Conservation (phyloP, 2,797 vertebrate species). For the Hippocampus kuda region DNA sequence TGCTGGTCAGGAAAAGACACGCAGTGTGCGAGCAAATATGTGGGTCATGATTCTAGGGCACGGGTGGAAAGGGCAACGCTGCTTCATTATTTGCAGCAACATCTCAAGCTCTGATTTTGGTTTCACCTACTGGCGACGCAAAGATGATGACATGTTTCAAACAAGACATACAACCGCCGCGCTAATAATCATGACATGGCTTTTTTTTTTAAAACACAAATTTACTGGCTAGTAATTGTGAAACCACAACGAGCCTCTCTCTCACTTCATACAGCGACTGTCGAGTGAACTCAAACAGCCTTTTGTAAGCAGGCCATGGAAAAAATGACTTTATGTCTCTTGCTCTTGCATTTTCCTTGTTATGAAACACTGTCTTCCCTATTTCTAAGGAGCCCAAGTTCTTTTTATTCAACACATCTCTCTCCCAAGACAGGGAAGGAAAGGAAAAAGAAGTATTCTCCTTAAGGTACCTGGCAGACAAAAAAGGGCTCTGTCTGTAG, state of each 20-base stretch:
- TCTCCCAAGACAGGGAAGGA: slow-evolving; percentile 7
- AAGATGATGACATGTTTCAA: slow-evolving; percentile 9
- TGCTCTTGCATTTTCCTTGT: slow-evolving; percentile 51
- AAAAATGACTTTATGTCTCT: slow-evolving; percentile 58
- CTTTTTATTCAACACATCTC: slow-evolving; percentile 12
- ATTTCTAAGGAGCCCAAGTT: slow-evolving; percentile 23
- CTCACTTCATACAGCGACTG: slow-evolving; percentile 16
- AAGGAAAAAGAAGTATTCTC: slow-evolving; percentile 11
- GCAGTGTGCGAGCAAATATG: slow-evolving; percentile 55
- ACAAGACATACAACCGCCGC: slow-evolving; percentile 2
- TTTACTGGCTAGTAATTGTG: slow-evolving; percentile 18
- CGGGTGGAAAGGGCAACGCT: slow-evolving; percentile 51
- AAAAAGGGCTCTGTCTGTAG: slow-evolving; percentile 2
- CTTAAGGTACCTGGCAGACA: slow-evolving; percentile 9
- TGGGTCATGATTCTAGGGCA: slow-evolving; percentile 65
- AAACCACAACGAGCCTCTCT: slow-evolving; percentile 27
- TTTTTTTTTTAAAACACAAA: slow-evolving; percentile 17
- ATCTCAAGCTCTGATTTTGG: slow-evolving; percentile 36
- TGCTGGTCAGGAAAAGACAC: slow-evolving; percentile 34
- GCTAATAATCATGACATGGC: slow-evolving; percentile 14
- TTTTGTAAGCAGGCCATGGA: slow-evolving; percentile 41
- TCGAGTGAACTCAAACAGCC: slow-evolving; percentile 36
- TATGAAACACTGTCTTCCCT: slow-evolving; percentile 41
- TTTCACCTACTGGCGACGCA: slow-evolving; percentile 26
- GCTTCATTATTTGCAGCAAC: slow-evolving; percentile 34